These are phyloP conservation scores for Agonopterix subpropinquella DNA, from an alignment of 2,888 invertebrate species.

Conservation along the genomic window DNA sequence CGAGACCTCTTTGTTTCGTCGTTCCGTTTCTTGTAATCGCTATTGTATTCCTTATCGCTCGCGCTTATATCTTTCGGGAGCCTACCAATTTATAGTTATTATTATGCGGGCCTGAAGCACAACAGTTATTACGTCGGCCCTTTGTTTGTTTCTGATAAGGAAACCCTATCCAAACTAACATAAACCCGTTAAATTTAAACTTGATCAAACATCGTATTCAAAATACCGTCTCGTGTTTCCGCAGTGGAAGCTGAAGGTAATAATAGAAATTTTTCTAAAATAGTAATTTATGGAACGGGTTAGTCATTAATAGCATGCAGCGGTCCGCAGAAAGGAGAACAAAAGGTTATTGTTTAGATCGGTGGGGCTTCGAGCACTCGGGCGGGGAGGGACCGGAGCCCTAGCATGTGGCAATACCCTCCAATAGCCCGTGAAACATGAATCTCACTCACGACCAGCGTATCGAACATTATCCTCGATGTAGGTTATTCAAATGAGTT, in stretches of 20 bases:
- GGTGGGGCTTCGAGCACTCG: slow-evolving; percentile 10
- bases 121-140: slow-evolving; percentile 31
- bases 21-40: slow-evolving; percentile 44
- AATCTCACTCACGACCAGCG: slow-evolving; percentile 5
- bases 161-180: slow-evolving; percentile 24
- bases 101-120: slow-evolving; percentile 39
- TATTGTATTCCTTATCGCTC: slow-evolving; percentile 45
- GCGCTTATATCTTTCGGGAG: slow-evolving; percentile 30
- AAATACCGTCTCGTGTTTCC: too few species aligned
- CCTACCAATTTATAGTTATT: slow-evolving; percentile 48
- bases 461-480: slow-evolving; percentile 4
- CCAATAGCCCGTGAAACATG: slow-evolving; percentile 8
- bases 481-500: slow-evolving; percentile 9
- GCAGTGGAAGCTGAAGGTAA: not conserved
- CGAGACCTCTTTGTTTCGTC: slow-evolving; percentile 34
- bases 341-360: slow-evolving; percentile 40
- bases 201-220: not conserved
- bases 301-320: slow-evolving; percentile 31
- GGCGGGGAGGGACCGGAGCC: not conserved
- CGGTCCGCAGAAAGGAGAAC: slow-evolving; percentile 26
- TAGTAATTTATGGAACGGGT: slow-evolving; percentile 18
- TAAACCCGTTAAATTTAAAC: not conserved
- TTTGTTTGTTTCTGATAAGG: slow-evolving; percentile 40
- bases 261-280: not conserved
- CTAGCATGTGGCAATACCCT: slow-evolving; percentile 2